Evolutionary conservation across 2,797 vertebrate species (phyloP).

Genomic region (Pseudochirops cupreus): DNA sequence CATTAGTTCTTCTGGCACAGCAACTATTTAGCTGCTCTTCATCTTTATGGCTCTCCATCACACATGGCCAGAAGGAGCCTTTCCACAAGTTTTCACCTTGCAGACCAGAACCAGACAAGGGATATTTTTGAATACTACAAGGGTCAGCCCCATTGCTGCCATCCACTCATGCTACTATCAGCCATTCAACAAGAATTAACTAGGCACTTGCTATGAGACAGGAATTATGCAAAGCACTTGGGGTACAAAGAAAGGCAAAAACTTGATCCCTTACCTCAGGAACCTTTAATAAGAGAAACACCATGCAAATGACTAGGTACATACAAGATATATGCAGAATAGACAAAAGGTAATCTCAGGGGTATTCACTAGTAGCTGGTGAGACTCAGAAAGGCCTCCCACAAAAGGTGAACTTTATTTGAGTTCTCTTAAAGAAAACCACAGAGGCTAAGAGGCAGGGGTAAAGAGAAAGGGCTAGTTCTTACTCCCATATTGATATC

Average conservation of each 20-base stretch:
- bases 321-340: not conserved
- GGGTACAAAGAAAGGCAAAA: not conserved
- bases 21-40: not conserved
- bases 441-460: not conserved
- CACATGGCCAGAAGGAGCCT: not conserved
- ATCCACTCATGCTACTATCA: not conserved
- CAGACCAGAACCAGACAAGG: not conserved
- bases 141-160: not conserved
- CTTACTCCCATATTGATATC: not conserved
- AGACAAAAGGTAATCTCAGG: not conserved
- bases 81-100: not conserved
- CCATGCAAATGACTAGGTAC: not conserved
- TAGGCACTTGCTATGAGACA: not conserved
- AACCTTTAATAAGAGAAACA: not conserved
- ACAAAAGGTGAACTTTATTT: not conserved
- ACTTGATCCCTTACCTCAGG: not conserved
- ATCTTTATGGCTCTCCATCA: not conserved
- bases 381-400: not conserved
- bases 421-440: not conserved
- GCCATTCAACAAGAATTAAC: not conserved
- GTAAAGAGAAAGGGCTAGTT: not conserved
- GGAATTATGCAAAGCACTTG: not conserved
- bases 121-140: not conserved
- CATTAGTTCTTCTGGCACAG: not conserved
- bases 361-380: not conserved